Evolutionary conservation across 2,888 invertebrate genomes (phyloP).

Genomic region (Cremastinae sp.): DNA sequence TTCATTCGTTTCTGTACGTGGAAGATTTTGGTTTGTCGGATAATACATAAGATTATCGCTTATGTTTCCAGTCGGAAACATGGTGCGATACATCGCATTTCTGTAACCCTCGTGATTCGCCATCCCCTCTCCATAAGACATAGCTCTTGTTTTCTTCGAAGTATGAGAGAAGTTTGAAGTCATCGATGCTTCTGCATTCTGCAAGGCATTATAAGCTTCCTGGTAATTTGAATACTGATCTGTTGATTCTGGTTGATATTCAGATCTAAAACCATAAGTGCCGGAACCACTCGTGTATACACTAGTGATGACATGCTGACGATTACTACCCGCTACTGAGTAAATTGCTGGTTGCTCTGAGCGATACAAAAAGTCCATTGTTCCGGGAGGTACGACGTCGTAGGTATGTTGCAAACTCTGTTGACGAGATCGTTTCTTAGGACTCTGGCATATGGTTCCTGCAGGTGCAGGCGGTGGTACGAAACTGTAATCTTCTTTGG

Average conservation of each 20-base stretch:
- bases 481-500: conserved; percentile 81
- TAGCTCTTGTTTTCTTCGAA: conserved; percentile 71
- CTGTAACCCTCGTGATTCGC: conserved; percentile 86
- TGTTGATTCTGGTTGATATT: conserved; percentile 83
- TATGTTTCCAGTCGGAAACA: conserved; percentile 86
- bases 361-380: conserved; percentile 80
- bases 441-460: conserved; percentile 78
- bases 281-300: conserved; percentile 87
- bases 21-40: conserved; percentile 86
- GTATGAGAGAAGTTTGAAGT: conserved; percentile 73
- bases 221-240: conserved; percentile 82
- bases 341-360: conserved; percentile 86
- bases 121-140: conserved; percentile 81
- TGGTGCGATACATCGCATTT: conserved; percentile 84
- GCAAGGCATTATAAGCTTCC: conserved; percentile 78
- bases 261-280: conserved; percentile 83
- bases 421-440: conserved; percentile 80
- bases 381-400: conserved; percentile 73
- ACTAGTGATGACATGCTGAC: conserved; percentile 87
- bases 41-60: conserved; percentile 92
- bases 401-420: conserved; percentile 74
- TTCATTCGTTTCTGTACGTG: conserved; percentile 83
- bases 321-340: conserved; percentile 88
- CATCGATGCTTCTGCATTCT: conserved; percentile 77
- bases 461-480: conserved; percentile 82